phyloP scores from a whole-genome alignment of 2,797 vertebrate species.

The Enoplosus armatus region DNA sequence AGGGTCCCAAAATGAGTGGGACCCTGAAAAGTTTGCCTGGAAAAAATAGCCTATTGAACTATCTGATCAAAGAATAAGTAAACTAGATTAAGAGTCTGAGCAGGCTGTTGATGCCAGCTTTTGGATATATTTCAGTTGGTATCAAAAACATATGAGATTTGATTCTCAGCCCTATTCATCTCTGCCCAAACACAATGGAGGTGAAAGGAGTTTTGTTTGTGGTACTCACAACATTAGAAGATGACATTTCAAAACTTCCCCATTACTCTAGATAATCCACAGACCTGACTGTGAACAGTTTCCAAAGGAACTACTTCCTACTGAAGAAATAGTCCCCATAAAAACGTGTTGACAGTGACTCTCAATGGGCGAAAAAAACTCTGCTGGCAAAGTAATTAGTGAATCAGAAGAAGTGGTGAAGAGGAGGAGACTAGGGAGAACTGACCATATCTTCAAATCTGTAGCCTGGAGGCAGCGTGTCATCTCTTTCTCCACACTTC shows the following conservation, averaged over 20 bases:
- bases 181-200: not conserved
- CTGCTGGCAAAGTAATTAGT: not conserved
- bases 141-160: not conserved
- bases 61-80: not conserved
- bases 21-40: not conserved
- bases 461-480: conserved; percentile 90
- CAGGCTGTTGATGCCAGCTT: not conserved
- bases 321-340: not conserved
- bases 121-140: not conserved
- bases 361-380: conserved; percentile 1
- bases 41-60: not conserved
- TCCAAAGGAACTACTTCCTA: not conserved
- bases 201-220: not conserved
- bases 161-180: not conserved
- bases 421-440: conserved; percentile 28
- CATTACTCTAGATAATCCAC: not conserved
- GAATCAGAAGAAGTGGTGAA: not conserved
- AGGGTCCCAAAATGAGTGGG: no score
- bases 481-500: conserved; percentile 89
- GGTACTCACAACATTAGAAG: not conserved
- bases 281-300: not conserved
- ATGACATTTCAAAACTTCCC: not conserved
- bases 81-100: not conserved
- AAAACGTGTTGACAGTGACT: not conserved
- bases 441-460: conserved; percentile 77